Evolutionary conservation across 1,140 invertebrate species (phyloP).

Genomic region (Belonocnema kinseyi): DNA sequence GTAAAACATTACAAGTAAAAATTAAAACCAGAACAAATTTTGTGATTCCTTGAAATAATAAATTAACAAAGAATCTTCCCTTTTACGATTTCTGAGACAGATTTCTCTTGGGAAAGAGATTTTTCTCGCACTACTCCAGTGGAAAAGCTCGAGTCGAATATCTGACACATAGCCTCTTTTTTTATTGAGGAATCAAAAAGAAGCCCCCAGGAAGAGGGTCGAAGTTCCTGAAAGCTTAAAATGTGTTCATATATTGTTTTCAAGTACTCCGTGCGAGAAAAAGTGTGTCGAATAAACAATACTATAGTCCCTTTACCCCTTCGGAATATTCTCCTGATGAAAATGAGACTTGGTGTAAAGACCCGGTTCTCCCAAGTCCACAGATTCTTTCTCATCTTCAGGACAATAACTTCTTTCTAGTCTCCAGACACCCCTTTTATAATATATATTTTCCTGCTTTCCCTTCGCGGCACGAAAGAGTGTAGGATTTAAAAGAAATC

Average conservation of each 20-base stretch:
- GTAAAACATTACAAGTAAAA: slow-evolving; percentile 34
- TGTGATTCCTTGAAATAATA: slow-evolving; percentile 34
- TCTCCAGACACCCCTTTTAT: slow-evolving; percentile 33
- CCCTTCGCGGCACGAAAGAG: background rate
- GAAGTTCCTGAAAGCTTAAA: slow-evolving; percentile 40
- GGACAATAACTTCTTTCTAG: slow-evolving; percentile 49
- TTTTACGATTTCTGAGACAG: slow-evolving; percentile 16
- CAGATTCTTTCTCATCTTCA: slow-evolving; percentile 25
- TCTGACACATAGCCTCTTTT: background rate
- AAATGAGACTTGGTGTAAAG: slow-evolving; percentile 59
- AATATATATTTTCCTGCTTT: background rate
- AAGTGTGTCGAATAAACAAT: slow-evolving; percentile 61
- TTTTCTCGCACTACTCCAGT: slow-evolving; percentile 8
- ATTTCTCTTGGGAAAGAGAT: slow-evolving; percentile 21
- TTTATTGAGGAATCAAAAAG: slow-evolving; percentile 14
- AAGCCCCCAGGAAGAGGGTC: background rate
- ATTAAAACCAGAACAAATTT: background rate
- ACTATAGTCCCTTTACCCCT: slow-evolving; percentile 33
- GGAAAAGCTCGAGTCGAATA: slow-evolving; percentile 12
- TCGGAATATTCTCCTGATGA: slow-evolving; percentile 53
- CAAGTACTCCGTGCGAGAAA: slow-evolving; percentile 39
- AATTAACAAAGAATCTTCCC: background rate
- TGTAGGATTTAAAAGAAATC: background rate
- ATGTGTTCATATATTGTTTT: slow-evolving; percentile 52
- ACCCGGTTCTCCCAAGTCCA: slow-evolving; percentile 5